phyloP scores from a whole-genome alignment of 37 sponge, comb jelly and placozoan species.

The Bolinopsis microptera region DNA sequence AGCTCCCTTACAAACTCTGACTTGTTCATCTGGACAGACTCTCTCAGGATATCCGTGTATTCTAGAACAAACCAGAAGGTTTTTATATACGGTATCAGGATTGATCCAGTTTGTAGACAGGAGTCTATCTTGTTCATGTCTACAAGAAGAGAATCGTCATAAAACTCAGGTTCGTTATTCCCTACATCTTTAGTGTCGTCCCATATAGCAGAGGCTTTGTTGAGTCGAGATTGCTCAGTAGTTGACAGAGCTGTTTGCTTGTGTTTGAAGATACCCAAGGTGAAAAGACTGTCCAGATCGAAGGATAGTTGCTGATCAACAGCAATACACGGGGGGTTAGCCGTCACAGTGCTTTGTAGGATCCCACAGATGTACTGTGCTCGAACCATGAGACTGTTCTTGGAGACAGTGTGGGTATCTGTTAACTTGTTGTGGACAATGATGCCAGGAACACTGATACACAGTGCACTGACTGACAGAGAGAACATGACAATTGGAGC shows the following conservation, averaged over 20 bases:
- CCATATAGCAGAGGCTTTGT: slow-evolving; percentile 30
- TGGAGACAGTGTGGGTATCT: background rate
- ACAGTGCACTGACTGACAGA: background rate
- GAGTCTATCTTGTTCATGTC: background rate
- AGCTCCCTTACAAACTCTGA: background rate
- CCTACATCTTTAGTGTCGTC: background rate
- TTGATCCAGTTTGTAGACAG: background rate
- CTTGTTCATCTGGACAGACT: background rate
- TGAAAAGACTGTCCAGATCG: background rate
- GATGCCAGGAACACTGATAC: slow-evolving; percentile 16
- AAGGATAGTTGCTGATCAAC: slow-evolving; percentile 26
- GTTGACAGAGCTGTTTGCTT: background rate
- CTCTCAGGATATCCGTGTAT: background rate
- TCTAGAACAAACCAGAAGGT: slow-evolving; percentile 37
- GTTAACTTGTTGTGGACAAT: background rate
- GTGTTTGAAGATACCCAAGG: background rate
- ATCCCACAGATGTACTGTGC: background rate
- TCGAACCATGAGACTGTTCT: background rate
- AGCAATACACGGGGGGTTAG: slow-evolving; percentile 30
- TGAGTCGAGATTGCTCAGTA: background rate
- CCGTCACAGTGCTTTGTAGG: background rate
- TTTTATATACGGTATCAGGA: slow-evolving; percentile 8
- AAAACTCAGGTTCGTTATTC: background rate
- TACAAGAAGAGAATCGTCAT: slow-evolving; percentile 17
- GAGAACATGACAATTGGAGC: slow-evolving; percentile 35